Conservation (phyloP, 2,797 vertebrate species). For the Danio kyathit region DNA sequence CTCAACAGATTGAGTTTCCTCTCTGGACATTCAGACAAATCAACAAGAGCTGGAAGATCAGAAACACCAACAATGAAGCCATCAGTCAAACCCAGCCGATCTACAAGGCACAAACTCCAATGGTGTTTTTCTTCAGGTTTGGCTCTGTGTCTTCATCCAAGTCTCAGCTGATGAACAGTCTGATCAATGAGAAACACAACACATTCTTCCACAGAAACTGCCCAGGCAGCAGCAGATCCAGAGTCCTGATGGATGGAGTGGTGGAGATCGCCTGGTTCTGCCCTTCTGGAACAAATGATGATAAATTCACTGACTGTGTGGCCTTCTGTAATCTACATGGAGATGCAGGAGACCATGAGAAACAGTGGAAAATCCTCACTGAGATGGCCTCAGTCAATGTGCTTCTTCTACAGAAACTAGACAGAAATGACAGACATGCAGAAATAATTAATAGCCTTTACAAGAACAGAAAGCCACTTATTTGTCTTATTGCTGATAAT, state of each 20-base stretch:
- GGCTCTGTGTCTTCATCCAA: slow-evolving; percentile 75
- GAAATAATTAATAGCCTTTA: slow-evolving; percentile 53
- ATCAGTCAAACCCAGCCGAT: slow-evolving; percentile 63
- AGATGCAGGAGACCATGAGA: slow-evolving; percentile 66
- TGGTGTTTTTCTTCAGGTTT: slow-evolving; percentile 78
- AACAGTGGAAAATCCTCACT: slow-evolving; percentile 70
- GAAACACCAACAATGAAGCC: not conserved
- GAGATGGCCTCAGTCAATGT: slow-evolving; percentile 74
- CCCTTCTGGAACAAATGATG: slow-evolving; percentile 65
- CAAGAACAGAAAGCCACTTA: slow-evolving; percentile 64
- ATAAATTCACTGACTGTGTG: slow-evolving; percentile 71
- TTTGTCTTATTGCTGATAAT: slow-evolving; percentile 71
- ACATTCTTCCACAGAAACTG: slow-evolving; percentile 74
- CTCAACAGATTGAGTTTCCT: slow-evolving; percentile 68
- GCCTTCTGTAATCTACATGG: slow-evolving; percentile 49
- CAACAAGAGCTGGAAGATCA: slow-evolving; percentile 71
- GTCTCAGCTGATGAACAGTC: slow-evolving; percentile 70
- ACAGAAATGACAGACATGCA: slow-evolving; percentile 34
- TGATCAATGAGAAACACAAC: slow-evolving; percentile 69
- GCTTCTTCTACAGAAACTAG: slow-evolving; percentile 62
- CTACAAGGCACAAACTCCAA: slow-evolving; percentile 63
- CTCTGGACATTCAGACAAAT: slow-evolving; percentile 75
- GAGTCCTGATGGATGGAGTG: slow-evolving; percentile 75
- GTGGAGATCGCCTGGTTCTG: slow-evolving; percentile 83
- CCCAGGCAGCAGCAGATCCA: slow-evolving; percentile 65